Base-by-base conservation (phyloP, 2,797 vertebrate species). In the Cynodonichthys magdalenae region DNA sequence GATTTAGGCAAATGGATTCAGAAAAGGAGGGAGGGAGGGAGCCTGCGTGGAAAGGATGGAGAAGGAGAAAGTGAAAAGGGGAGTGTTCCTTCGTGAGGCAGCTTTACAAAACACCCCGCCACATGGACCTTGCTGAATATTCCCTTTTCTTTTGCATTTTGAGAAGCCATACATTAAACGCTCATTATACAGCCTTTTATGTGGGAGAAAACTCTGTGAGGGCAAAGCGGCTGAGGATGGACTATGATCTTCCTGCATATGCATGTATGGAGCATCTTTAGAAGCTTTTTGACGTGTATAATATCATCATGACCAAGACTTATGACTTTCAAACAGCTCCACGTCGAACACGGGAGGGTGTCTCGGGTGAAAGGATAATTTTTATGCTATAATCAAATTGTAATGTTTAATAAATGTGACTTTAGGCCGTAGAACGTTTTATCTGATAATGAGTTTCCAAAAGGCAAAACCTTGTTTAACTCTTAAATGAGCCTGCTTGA, bases 1-100 rank as follows among this genome's bases (percentile, higher is more conserved):
- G 91, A 93, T 93, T 93, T 92, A 93, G 65, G 90, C 92, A 91
- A 92, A 94, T 93, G 87, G 88, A 93, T 93, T 92, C 90, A 90
- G 76, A 80, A 64, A 81, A 76, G 84, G 85, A 74, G 70, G 80
- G 83, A 58, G 57, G 69, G 56, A 49, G 4, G 27, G 53, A 48
- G 28, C 0, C 31, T 39, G 77, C 49, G 46, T 79, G 88, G 80
- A 81, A 82, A 72, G 81, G 80, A 77, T 78, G 83, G 82, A 81
- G 80, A 85, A 74, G 75, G 83, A 81, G 75, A 83, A 79, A 83
- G 80, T 75, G 69, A 88, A 89, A 89, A 83, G 87, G 85, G 88
- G 87, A 77, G 90, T 91, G 87, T 85, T 81, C 72, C 80, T 66
- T 47, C 29, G 50, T 39, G 76, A 79, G 67, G 77, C 79, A 57